These are phyloP conservation scores for Melitaea athalia DNA, from an alignment of 2,888 invertebrate species.

Conservation along the genomic window DNA sequence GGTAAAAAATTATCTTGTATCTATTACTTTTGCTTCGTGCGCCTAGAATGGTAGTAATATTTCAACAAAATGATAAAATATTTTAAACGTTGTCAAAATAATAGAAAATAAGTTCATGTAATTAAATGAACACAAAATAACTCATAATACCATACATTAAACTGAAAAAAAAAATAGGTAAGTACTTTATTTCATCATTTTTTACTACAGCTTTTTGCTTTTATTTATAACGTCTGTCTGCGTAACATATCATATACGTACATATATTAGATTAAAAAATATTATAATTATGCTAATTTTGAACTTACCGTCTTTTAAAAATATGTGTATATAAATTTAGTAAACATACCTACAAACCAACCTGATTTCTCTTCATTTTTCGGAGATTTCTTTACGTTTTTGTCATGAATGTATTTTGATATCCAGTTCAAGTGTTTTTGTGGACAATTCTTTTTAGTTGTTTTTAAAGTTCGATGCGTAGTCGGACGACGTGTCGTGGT, in stretches of 20 bases:
- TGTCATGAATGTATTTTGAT: constrained; percentile 62
- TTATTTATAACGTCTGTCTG: too few relatives aligned
- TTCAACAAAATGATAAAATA: too few relatives aligned
- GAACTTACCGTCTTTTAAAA: constrained; percentile 9
- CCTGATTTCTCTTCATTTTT: constrained; percentile 64
- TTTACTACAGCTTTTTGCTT: too few relatives aligned
- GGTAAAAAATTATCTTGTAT: too few relatives aligned
- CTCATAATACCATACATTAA: too few relatives aligned
- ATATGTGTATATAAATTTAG: constrained; percentile 17
- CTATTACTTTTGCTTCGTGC: too few relatives aligned
- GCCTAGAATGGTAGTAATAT: too few relatives aligned
- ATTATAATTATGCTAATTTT: neutral
- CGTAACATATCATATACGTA: neutral
- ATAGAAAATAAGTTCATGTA: too few relatives aligned
- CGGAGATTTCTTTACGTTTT: constrained; percentile 54
- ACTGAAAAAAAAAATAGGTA: too few relatives aligned
- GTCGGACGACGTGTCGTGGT: constrained; percentile 43
- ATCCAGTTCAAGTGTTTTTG: constrained; percentile 64
- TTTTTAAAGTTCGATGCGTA: constrained; percentile 49
- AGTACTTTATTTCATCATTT: too few relatives aligned
- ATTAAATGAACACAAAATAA: too few relatives aligned
- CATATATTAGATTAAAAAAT: neutral
- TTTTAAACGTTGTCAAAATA: too few relatives aligned
- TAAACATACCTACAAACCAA: constrained; percentile 69
- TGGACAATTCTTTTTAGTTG: constrained; percentile 60